A percentile compares a stretch with the other conserved stretches of the same genome.
Evolutionary conservation across 2,113 vertebrate species (phyloP).

Genomic region (Crotalus horridus): DNA sequence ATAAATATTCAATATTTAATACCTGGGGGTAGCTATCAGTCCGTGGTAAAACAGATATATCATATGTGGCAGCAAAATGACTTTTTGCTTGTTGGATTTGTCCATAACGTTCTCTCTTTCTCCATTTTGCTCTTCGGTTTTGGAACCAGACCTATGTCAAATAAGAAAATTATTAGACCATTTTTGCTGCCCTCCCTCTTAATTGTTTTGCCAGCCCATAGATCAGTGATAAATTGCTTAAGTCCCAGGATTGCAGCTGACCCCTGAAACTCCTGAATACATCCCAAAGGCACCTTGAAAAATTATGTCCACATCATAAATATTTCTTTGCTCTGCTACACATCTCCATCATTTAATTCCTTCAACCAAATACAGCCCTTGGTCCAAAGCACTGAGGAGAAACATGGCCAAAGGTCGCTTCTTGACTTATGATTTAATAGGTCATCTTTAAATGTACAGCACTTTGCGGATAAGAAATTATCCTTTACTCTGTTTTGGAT

Average conservation of each 20-base stretch:
- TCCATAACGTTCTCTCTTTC: conserved; percentile 94
- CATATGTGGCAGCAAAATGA: conserved; percentile 93
- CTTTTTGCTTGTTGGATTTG: conserved; percentile 97
- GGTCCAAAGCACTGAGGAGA: neutral
- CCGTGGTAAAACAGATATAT: conserved; percentile 91
- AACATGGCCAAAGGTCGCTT: neutral
- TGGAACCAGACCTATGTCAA: conserved; percentile 92
- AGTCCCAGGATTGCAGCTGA: neutral
- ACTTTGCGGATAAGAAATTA: neutral
- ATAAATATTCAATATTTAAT: conserved; percentile 15
- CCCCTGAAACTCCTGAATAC: neutral
- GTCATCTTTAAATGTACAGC: neutral
- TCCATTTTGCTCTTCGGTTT: conserved; percentile 98
- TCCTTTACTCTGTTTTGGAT: neutral
- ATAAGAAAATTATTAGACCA: conserved; percentile 17
- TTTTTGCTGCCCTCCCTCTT: neutral
- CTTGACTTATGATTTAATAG: neutral
- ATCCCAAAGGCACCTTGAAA: neutral
- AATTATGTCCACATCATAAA: neutral
- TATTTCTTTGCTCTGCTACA: neutral
- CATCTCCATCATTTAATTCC: neutral
- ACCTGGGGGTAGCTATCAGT: conserved; percentile 95
- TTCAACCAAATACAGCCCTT: neutral
- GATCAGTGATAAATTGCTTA: neutral
- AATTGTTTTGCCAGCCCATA: neutral